These are phyloP conservation scores for Drosophila sturtevanti DNA, from an alignment of 1,140 invertebrate genomes.

Conservation along the genomic window DNA sequence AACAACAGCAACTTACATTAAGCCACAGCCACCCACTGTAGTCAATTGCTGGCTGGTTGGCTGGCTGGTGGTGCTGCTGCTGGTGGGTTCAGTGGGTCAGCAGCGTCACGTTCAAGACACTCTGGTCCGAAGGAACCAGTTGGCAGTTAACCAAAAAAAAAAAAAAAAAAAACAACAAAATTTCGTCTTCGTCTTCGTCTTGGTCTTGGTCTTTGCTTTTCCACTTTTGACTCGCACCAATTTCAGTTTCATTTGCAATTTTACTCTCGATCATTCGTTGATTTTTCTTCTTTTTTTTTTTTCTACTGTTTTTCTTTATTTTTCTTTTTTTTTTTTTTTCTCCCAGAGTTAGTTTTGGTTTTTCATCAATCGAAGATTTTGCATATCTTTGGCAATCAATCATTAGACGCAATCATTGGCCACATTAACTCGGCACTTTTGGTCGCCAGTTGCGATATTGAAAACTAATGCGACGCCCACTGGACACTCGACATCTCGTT, in stretches of 20 bases:
- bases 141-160: constrained; percentile 24
- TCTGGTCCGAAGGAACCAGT: constrained; percentile 47
- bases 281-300: background rate
- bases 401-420: constrained; percentile 76
- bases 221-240: constrained; percentile 50
- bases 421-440: constrained; percentile 73
- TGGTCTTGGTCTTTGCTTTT: background rate
- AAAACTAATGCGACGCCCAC: constrained; percentile 79
- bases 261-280: constrained; percentile 54
- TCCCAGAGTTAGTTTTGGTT: background rate
- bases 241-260: constrained; percentile 77
- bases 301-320: background rate
- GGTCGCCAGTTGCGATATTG: constrained; percentile 57
- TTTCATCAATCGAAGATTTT: constrained; percentile 17
- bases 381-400: constrained; percentile 78
- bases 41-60: constrained; percentile 15
- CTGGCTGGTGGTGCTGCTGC: background rate
- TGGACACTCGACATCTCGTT: constrained; percentile 67
- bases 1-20: constrained; percentile 20
- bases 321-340: background rate
- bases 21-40: constrained; percentile 60
- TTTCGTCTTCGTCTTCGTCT: constrained; percentile 19
- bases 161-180: constrained; percentile 23
- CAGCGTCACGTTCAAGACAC: constrained; percentile 65
- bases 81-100: constrained; percentile 74